Conservation (phyloP, 2,113 vertebrate species). For the Podarcis muralis region DNA sequence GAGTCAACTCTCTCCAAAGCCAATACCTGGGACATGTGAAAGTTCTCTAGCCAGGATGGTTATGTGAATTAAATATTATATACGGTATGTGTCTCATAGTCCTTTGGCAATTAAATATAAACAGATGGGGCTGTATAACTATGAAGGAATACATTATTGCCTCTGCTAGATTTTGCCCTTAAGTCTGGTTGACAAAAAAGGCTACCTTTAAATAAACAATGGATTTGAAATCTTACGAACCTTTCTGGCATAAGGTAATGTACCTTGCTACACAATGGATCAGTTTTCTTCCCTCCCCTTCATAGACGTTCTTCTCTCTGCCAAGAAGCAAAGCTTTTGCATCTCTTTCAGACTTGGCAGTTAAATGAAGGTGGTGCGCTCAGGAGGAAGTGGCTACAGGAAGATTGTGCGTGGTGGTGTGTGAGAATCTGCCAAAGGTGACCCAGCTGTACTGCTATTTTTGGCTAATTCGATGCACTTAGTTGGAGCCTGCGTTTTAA, state of each 20-base stretch:
- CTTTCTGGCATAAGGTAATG: constrained; percentile 5
- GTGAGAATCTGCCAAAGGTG: constrained; percentile 65
- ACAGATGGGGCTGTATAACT: neutral
- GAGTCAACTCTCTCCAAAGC: neutral
- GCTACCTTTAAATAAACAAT: constrained; percentile 23
- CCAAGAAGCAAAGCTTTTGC: constrained; percentile 45
- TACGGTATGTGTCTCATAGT: neutral
- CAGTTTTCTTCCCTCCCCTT: neutral
- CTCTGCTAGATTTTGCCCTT: neutral
- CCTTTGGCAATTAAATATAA: neutral
- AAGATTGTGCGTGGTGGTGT: constrained; percentile 45
- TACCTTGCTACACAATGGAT: constrained; percentile 21
- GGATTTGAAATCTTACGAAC: neutral
- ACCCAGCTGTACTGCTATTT: constrained; percentile 67
- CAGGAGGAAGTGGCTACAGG: constrained; percentile 58
- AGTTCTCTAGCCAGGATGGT: neutral
- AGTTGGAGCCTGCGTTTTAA: constrained; percentile 54
- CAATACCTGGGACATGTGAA: neutral
- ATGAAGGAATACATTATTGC: neutral
- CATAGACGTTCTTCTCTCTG: neutral
- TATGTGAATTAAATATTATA: neutral
- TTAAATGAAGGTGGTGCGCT: constrained; percentile 56
- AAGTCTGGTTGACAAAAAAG: neutral
- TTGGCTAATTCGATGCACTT: constrained; percentile 58
- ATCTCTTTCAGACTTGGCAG: constrained; percentile 59